A percentile compares a stretch with the other conserved stretches of the same genome.
Evolutionary conservation across 2,113 vertebrate species (phyloP).

Genomic region (Spilogale gracilis): DNA sequence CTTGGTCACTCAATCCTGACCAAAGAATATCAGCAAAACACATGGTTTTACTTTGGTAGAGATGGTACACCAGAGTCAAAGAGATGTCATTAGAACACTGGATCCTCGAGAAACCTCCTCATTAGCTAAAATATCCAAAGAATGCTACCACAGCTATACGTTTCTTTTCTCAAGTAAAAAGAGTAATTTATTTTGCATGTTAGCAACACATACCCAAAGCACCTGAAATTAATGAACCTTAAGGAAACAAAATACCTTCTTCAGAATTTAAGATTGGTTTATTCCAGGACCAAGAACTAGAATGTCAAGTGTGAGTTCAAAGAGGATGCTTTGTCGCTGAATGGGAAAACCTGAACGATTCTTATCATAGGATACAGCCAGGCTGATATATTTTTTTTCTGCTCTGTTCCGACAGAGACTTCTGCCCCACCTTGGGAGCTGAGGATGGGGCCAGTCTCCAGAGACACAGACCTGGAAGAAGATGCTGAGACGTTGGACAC

Average conservation of each 20-base stretch:
- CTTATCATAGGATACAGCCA: not conserved
- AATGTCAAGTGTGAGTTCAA: not conserved
- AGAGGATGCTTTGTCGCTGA: not conserved
- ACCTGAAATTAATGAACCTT: slow-evolving; percentile 20
- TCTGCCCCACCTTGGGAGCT: rapidly evolving
- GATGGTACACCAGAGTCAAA: not conserved
- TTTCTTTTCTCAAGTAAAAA: not conserved
- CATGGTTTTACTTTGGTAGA: not conserved
- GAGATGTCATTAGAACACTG: not conserved
- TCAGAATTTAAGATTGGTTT: slow-evolving; percentile 11
- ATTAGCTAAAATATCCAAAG: not conserved
- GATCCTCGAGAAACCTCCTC: not conserved
- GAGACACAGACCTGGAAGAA: too few relatives aligned
- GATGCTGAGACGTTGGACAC: not conserved
- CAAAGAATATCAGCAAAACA: not conserved
- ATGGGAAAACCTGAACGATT: not conserved
- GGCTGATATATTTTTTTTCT: not conserved
- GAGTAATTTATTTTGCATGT: not conserved
- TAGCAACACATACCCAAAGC: not conserved
- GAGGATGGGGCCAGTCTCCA: rapidly evolving
- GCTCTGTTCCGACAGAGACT: rapidly evolving
- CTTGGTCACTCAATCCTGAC: not conserved
- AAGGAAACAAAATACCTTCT: not conserved
- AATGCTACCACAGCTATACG: not conserved
- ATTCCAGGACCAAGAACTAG: not conserved